phyloP scores from a whole-genome alignment of 2,797 vertebrate genomes.

The Melanogrammus aeglefinus region DNA sequence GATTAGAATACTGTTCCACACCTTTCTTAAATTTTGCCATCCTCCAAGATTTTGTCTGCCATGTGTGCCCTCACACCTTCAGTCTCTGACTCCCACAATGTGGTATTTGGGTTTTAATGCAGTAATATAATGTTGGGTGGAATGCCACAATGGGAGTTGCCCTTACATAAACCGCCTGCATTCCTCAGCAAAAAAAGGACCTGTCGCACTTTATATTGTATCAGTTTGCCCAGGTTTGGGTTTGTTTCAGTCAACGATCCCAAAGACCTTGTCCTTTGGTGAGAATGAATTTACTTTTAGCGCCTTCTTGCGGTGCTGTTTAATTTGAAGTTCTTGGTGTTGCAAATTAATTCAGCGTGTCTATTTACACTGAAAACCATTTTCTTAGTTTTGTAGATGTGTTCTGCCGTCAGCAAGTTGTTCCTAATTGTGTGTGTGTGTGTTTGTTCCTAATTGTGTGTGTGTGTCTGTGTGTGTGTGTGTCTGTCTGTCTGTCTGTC shows the following conservation, averaged over 20 bases:
- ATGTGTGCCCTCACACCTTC: no score
- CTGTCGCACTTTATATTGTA: no score
- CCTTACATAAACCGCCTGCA: slow-evolving; percentile 36
- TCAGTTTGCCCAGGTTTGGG: slow-evolving; percentile 61
- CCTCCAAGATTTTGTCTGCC: no score
- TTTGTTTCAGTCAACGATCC: slow-evolving; percentile 2
- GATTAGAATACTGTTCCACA: no score
- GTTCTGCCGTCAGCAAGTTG: slow-evolving; percentile 27
- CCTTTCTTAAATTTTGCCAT: no score
- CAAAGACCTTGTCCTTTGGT: slow-evolving; percentile 20
- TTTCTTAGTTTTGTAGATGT: slow-evolving; percentile 28
- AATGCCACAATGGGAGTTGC: slow-evolving; percentile 73
- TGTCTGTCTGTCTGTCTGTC: no score
- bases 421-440: no score
- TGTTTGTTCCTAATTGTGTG: no score
- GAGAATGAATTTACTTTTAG: slow-evolving; percentile 23
- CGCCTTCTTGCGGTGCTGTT: slow-evolving; percentile 8
- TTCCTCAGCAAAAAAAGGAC: slow-evolving; percentile 53
- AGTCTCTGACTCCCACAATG: slow-evolving; percentile 34
- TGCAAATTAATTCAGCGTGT: slow-evolving; percentile 21
- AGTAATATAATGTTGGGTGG: slow-evolving; percentile 62
- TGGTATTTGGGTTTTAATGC: slow-evolving; percentile 59
- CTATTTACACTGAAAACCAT: not conserved
- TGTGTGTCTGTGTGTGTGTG: no score
- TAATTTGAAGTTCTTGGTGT: slow-evolving; percentile 9